phyloP scores from a whole-genome alignment of 2,888 invertebrate genomes.

The Melitaea athalia region DNA sequence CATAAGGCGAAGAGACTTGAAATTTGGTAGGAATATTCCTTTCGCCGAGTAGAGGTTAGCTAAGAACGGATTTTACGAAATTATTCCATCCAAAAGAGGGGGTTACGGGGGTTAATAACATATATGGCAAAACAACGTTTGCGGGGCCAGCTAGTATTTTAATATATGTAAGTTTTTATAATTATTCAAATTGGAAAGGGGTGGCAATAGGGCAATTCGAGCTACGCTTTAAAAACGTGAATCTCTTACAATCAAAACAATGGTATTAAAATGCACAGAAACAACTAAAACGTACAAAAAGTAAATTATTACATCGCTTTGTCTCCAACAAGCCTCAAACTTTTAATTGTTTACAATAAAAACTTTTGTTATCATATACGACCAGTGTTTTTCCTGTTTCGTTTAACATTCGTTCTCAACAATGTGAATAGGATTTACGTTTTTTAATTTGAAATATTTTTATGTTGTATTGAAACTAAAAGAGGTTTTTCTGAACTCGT shows the following conservation, averaged over 20 bases:
- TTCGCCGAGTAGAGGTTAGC: no score
- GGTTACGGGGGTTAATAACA: no score
- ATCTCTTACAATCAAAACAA: conserved; percentile 24
- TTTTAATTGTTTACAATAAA: conserved; percentile 62
- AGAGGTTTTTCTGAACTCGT: not conserved
- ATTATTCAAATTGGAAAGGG: no score
- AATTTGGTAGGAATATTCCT: no score
- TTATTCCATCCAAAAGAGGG: no score
- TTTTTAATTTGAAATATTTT: conserved; percentile 34
- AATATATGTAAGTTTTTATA: no score
- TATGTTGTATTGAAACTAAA: conserved; percentile 16
- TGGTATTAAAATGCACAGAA: conserved; percentile 35
- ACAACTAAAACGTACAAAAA: conserved; percentile 42
- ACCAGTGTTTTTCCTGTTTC: conserved; percentile 39
- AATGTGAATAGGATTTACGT: conserved; percentile 39
- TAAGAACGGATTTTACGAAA: no score
- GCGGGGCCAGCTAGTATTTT: no score
- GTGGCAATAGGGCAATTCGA: conserved; percentile 2
- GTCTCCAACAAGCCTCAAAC: conserved; percentile 48
- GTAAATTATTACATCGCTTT: conserved; percentile 52
- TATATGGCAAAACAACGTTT: no score
- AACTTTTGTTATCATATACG: conserved; percentile 52
- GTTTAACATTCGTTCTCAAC: conserved; percentile 35
- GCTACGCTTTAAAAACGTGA: conserved; percentile 11
- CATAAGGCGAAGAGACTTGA: no score